Evolutionary conservation across 2,888 invertebrate genomes (phyloP).

Genomic region (Rhopalosiphum nymphaeae): DNA sequence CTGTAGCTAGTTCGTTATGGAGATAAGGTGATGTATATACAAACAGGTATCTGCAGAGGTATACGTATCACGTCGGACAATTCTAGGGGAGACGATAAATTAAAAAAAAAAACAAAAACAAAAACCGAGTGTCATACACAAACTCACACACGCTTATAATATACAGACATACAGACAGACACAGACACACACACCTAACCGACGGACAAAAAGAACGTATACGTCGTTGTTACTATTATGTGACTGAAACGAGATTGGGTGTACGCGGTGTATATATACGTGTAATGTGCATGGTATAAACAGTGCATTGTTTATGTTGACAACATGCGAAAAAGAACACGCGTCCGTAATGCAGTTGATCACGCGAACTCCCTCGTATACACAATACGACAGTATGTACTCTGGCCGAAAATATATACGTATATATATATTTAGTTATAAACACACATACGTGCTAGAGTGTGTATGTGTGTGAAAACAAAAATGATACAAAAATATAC

Average conservation of each 20-base stretch:
- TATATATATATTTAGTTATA: neutral
- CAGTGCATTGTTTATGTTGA: conserved; percentile 61
- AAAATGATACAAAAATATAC: conserved; percentile 25
- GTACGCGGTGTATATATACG: neutral
- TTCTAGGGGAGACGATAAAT: conserved; percentile 37
- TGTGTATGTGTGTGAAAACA: neutral
- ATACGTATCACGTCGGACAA: conserved; percentile 16
- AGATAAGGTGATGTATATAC: neutral
- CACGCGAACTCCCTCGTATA: conserved; percentile 52
- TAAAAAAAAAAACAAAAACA: neutral
- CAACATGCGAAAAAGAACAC: conserved; percentile 64
- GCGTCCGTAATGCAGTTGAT: conserved; percentile 61
- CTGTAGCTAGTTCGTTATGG: neutral
- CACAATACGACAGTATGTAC: neutral
- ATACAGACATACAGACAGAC: neutral
- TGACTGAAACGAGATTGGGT: conserved; percentile 44
- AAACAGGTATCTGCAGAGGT: neutral
- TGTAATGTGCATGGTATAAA: conserved; percentile 23
- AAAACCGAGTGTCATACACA: conserved; percentile 14
- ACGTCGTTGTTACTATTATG: conserved; percentile 42
- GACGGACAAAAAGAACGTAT: conserved; percentile 9
- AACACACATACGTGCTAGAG: neutral
- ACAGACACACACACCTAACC: neutral
- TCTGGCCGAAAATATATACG: neutral
- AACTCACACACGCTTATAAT: neutral